Evolutionary conservation across 2,113 vertebrate genomes (phyloP), one percentile per base, ranked within the genome.

Genomic region (Orycteropus afer): DNA sequence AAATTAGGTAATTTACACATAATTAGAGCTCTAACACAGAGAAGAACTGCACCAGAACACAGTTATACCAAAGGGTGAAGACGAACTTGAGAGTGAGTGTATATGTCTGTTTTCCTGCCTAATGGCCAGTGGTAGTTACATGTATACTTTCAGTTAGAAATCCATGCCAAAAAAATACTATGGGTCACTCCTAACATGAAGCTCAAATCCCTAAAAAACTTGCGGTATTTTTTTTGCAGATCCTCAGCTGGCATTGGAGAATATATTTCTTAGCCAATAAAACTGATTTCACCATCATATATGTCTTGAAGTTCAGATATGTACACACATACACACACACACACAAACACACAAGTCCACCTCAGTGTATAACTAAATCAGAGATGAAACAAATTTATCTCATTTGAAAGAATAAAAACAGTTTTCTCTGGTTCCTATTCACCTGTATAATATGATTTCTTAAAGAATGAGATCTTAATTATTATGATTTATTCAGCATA

Each of bases 391-490:
- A 93, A 74, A 94, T 94, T 15, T 47, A 12, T 94, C 49, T 94
- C 85, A 92, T 95, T 85, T 93, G 80, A 83, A 92, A 90, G 12
- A 76, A 63, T 57, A 88, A 91, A 96, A 90, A 34, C 78, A 34
- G 4, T 93, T 5, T 96, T 97, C 87, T 6, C 29, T 90, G 81
- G 11, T 25, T 94, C 37, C 49, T 85, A 0, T 83, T 97, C 42
- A 93, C 65, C 34, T 63, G 14, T 4, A 27, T 95, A 84, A 93
- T 94, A 0, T 23, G 55, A 57, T 74, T 61, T 91, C 86, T 93
- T 92, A 53, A 88, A 96, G 92, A 96, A 93, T 73, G 84, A 97
- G 51, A 73, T 97, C 80, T 49, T 97, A 97, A 95, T 98, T 97
- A 93, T 96, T 77, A 27, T 83, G n/a, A 95, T 96, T 85, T 95